Conservation (phyloP, 2,797 vertebrate genomes). For the Carapus acus region DNA sequence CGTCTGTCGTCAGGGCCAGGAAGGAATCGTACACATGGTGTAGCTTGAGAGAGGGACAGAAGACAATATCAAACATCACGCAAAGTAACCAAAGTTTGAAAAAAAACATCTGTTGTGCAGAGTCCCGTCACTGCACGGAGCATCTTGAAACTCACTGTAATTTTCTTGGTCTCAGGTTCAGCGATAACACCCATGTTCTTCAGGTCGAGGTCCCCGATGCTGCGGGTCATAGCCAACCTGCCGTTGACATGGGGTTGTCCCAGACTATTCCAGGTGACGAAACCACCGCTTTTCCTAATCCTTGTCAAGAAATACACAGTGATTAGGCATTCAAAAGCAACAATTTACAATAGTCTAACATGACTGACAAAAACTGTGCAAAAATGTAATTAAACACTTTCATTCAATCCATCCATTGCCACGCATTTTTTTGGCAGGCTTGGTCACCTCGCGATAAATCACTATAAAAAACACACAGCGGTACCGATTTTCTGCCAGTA, state of each 20-base stretch:
- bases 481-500: no score
- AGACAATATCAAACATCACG: background rate
- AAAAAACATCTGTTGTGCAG: no score
- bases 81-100: background rate
- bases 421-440: no score
- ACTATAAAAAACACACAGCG: no score
- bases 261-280: slow-evolving; percentile 92
- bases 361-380: no score
- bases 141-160: slow-evolving; percentile 69
- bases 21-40: slow-evolving; percentile 87
- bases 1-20: slow-evolving; percentile 92
- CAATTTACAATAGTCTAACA: no score
- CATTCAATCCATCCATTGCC: no score
- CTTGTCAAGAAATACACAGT: no score
- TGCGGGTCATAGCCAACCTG: slow-evolving; percentile 94
- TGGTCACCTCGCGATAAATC: no score
- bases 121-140: no score
- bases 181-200: slow-evolving; percentile 90
- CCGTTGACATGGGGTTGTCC: slow-evolving; percentile 95
- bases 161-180: slow-evolving; percentile 88
- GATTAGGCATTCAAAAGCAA: no score
- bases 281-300: slow-evolving; percentile 88
- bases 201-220: slow-evolving; percentile 95
- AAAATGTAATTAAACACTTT: no score
- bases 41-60: slow-evolving; percentile 66